phyloP scores from a whole-genome alignment of 2,113 vertebrate genomes.

The Garra rufa region DNA sequence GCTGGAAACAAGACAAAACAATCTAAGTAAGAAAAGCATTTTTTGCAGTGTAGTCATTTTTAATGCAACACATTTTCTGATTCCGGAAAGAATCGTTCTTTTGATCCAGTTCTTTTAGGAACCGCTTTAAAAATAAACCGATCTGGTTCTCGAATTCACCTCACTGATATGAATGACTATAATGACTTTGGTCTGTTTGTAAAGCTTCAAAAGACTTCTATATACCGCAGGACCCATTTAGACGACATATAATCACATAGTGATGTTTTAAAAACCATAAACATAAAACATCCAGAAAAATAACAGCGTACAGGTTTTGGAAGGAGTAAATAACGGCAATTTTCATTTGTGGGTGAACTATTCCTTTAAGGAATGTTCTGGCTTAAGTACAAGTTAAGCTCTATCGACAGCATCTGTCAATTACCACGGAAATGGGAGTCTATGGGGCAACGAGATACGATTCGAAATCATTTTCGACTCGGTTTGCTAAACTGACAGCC shows the following conservation, averaged over 20 bases:
- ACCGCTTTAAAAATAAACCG: background rate
- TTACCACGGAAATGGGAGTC: background rate
- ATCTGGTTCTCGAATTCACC: background rate
- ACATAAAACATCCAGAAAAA: background rate
- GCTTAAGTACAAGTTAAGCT: slow-evolving; percentile 24
- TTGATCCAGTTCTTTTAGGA: background rate
- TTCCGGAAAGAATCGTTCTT: background rate
- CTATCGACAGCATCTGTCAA: slow-evolving; percentile 1
- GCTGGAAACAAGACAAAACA: too few relatives aligned
- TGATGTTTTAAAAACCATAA: background rate
- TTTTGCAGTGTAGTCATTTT: too few relatives aligned
- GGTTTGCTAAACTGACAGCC: background rate
- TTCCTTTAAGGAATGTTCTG: background rate
- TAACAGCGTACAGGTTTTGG: too few relatives aligned
- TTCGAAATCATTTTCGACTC: background rate
- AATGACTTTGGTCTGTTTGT: slow-evolving; percentile 11
- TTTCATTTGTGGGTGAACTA: background rate
- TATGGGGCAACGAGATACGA: background rate
- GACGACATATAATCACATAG: background rate
- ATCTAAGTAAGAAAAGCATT: too few relatives aligned
- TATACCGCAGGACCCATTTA: background rate
- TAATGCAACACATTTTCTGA: background rate
- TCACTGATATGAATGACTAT: background rate
- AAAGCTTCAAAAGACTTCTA: slow-evolving; percentile 9
- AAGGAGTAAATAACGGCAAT: background rate